These are phyloP conservation scores for Lophochroa leadbeateri DNA, from an alignment of 2,113 vertebrate species.

Conservation along the genomic window DNA sequence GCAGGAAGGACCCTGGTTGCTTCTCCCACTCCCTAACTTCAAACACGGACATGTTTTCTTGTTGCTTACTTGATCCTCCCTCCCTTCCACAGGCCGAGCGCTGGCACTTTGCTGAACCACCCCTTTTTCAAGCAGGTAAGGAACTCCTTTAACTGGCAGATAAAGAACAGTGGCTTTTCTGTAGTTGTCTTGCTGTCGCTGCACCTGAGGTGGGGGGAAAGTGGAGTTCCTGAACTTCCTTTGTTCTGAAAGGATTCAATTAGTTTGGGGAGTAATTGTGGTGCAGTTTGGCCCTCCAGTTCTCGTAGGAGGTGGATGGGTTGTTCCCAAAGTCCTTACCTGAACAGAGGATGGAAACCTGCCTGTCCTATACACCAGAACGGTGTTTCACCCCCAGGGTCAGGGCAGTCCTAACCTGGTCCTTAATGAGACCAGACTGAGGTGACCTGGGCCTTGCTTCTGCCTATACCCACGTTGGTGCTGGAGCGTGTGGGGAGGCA, in stretches of 20 bases:
- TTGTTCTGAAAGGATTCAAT: background rate
- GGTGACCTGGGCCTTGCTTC: rapidly evolving
- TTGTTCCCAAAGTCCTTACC: background rate
- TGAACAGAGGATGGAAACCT: background rate
- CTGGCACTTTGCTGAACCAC: constrained; percentile 86
- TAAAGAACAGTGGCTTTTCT: background rate
- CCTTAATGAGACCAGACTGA: background rate
- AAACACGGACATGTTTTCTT: background rate
- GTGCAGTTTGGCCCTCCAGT: too few species aligned
- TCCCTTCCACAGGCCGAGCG: constrained; percentile 84
- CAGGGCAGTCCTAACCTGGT: background rate
- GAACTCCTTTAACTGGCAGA: background rate
- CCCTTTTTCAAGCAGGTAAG: constrained; percentile 98
- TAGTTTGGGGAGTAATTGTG: background rate
- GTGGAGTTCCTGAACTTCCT: background rate
- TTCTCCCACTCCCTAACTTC: background rate
- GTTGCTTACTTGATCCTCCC: background rate
- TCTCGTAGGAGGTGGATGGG: background rate
- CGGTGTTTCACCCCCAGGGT: background rate
- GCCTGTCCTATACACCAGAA: background rate
- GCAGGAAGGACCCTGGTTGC: background rate
- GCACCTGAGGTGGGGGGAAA: background rate
- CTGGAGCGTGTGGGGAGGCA: background rate
- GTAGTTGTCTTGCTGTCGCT: background rate
- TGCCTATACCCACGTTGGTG: rapidly evolving